These are phyloP conservation scores for Yponomeuta cagnagella DNA, from an alignment of 2,888 invertebrate species.

Conservation along the genomic window DNA sequence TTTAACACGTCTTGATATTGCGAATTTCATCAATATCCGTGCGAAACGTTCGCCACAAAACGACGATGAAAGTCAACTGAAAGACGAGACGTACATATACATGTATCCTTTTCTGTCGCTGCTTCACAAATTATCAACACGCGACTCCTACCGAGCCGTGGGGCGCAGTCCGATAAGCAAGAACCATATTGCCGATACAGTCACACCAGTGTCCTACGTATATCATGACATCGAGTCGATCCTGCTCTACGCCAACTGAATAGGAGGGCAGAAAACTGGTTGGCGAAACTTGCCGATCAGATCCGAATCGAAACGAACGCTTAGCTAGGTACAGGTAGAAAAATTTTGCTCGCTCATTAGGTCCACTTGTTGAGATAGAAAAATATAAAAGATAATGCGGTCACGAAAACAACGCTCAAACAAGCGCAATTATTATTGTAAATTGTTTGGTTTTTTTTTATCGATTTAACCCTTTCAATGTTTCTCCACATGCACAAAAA, in stretches of 20 bases:
- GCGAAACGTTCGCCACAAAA: constrained; percentile 74
- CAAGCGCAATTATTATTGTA: not conserved
- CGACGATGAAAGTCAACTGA: constrained; percentile 76
- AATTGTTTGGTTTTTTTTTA: not conserved
- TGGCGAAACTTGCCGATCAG: constrained; percentile 50
- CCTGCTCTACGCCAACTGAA: constrained; percentile 54
- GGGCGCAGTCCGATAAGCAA: constrained; percentile 27
- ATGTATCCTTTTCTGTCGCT: constrained; percentile 70
- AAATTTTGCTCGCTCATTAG: constrained; percentile 42
- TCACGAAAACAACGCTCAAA: not conserved
- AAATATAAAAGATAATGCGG: constrained; percentile 8
- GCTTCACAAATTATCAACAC: constrained; percentile 69
- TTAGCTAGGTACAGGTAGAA: constrained; percentile 22
- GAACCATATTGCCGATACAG: constrained; percentile 53
- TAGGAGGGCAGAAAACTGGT: constrained; percentile 35
- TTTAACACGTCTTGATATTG: constrained; percentile 66
- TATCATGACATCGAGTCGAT: constrained; percentile 46
- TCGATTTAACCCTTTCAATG: not conserved
- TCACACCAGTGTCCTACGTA: constrained; percentile 54
- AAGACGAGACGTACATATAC: constrained; percentile 74
- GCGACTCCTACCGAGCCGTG: constrained; percentile 27
- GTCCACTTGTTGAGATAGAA: constrained; percentile 35
- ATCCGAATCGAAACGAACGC: constrained; percentile 42
- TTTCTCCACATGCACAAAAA: not conserved
- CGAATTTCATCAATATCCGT: constrained; percentile 68